phyloP scores from a whole-genome alignment of 2,113 vertebrate species.

The Psettodes erumei region DNA sequence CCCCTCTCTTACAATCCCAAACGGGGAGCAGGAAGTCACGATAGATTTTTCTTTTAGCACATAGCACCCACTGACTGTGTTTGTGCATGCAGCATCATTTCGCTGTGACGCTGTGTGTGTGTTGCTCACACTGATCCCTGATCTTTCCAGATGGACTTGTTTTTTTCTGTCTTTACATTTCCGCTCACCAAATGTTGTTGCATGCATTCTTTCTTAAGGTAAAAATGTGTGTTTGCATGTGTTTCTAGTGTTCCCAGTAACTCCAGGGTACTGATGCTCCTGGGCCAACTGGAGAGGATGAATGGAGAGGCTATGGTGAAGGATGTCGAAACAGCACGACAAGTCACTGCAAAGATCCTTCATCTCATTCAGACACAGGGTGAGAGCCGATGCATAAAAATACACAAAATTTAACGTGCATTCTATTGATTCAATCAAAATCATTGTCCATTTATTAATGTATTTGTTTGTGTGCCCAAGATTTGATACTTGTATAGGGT shows the following conservation, averaged over 20 bases:
- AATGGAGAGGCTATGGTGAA: conserved; percentile 82
- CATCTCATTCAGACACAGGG: conserved; percentile 97
- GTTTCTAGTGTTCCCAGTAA: conserved; percentile 84
- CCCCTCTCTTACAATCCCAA: background rate
- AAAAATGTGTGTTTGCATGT: conserved; percentile 11
- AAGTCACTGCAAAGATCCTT: conserved; percentile 93
- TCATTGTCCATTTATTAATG: background rate
- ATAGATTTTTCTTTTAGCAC: background rate
- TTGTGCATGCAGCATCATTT: conserved; percentile 1
- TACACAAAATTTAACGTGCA: too few relatives aligned
- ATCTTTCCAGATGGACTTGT: background rate
- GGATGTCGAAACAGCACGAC: conserved; percentile 87
- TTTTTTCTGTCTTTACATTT: background rate
- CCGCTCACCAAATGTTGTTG: background rate
- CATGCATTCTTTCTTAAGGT: background rate
- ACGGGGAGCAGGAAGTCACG: background rate
- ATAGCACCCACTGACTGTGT: background rate
- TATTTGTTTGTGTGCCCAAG: background rate
- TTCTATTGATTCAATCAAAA: too few relatives aligned
- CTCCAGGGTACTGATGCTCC: conserved; percentile 89
- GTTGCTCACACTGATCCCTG: background rate
- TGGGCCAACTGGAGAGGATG: conserved; percentile 93
- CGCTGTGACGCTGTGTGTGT: background rate
- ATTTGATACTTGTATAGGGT: background rate
- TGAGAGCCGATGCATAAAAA: conserved; percentile 74